These are phyloP conservation scores for Anisognathus igniventris DNA, from an alignment of 2,797 vertebrate genomes.

Conservation along the genomic window DNA sequence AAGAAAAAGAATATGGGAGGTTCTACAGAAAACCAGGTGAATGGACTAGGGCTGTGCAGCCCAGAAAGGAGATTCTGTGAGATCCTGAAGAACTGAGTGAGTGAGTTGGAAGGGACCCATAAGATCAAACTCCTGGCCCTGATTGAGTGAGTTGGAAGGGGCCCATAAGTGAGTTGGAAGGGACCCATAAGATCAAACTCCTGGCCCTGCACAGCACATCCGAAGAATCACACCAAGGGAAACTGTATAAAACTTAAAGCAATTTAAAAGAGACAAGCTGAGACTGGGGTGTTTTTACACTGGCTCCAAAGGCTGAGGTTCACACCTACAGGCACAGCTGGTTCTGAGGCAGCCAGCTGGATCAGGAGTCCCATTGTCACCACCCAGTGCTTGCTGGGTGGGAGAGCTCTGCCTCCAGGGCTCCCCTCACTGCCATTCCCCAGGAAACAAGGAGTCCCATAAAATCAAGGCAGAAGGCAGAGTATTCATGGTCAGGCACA, in stretches of 20 bases:
- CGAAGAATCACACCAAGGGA: not conserved
- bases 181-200: not conserved
- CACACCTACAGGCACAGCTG: not conserved
- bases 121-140: not conserved
- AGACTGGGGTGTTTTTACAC: not conserved
- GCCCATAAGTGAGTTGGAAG: not conserved
- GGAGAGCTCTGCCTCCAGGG: not conserved
- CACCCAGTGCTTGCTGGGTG: not conserved
- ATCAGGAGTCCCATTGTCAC: not conserved
- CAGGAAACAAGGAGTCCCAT: not conserved
- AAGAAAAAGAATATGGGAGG: not conserved
- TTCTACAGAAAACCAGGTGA: not conserved
- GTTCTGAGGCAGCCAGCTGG: not conserved
- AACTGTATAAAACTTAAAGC: not conserved
- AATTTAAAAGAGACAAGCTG: not conserved
- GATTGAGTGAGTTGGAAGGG: not conserved
- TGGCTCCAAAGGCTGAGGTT: accelerated
- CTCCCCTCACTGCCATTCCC: not conserved
- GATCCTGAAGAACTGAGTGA: not conserved
- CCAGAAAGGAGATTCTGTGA: not conserved
- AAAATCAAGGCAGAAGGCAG: not conserved
- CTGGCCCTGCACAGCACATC: not conserved
- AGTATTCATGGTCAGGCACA: not conserved
- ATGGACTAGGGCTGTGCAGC: not conserved
- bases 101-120: not conserved